Conservation (phyloP, 2,113 vertebrate species). For the Elephantulus edwardii region DNA sequence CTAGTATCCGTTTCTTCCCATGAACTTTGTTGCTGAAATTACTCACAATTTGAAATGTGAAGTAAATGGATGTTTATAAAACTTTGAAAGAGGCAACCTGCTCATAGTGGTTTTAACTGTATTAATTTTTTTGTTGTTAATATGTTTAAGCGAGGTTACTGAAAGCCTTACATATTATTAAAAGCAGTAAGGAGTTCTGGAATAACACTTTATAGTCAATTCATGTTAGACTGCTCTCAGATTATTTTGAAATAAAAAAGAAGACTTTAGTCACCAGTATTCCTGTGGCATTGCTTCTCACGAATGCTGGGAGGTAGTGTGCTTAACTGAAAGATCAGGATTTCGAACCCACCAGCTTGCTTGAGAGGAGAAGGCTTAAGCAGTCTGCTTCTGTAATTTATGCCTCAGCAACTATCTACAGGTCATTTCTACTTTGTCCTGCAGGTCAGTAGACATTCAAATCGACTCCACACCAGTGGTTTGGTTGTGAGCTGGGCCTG, state of each 20-base stretch:
- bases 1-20: neutral
- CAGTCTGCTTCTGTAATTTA: too few relatives aligned
- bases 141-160: constrained; percentile 19
- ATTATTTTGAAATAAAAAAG: constrained; percentile 53
- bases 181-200: neutral
- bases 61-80: constrained; percentile 12
- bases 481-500: too few relatives aligned
- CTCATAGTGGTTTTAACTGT: constrained; percentile 4
- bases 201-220: neutral
- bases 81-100: neutral
- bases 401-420: too few relatives aligned
- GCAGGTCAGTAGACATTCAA: too few relatives aligned
- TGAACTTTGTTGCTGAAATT: constrained; percentile 46
- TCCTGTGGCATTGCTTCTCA: neutral
- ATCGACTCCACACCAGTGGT: too few relatives aligned
- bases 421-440: too few relatives aligned
- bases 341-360: too few relatives aligned
- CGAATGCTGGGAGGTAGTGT: neutral
- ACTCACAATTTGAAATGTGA: neutral
- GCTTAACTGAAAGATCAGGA: too few relatives aligned
- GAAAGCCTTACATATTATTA: constrained; percentile 9
- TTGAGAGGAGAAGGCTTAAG: too few relatives aligned
- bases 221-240: constrained; percentile 15
- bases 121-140: constrained; percentile 9
- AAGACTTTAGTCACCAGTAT: constrained; percentile 15